A percentile compares a stretch with the other conserved stretches of the same genome.
These are phyloP conservation scores for Idaea straminata DNA, from an alignment of 2,888 invertebrate species.

Conservation along the genomic window DNA sequence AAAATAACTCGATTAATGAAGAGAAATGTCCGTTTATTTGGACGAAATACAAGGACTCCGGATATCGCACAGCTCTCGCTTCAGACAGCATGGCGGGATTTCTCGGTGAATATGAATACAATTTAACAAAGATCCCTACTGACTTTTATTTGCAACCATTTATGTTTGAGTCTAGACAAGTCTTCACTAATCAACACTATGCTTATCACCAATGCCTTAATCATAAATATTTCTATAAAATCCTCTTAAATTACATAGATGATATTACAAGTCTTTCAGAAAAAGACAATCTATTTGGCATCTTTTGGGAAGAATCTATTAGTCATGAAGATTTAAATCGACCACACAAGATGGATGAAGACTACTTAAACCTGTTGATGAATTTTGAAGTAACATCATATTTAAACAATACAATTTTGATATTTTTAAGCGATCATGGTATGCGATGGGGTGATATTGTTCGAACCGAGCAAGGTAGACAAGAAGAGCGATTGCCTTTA, in stretches of 20 bases:
- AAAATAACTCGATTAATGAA: constrained; percentile 11
- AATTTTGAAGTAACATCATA: constrained; percentile 66
- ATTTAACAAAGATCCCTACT: constrained; percentile 84
- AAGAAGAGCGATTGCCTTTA: constrained; percentile 92
- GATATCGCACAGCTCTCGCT: constrained; percentile 87
- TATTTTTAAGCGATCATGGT: constrained; percentile 93
- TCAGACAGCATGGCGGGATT: constrained; percentile 84
- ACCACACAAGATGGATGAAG: constrained; percentile 84
- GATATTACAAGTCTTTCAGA: constrained; percentile 80
- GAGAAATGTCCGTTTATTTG: constrained; percentile 90
- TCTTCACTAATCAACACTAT: constrained; percentile 80
- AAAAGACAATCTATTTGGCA: constrained; percentile 83
- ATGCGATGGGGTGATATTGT: constrained; percentile 90
- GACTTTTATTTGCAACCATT: constrained; percentile 90
- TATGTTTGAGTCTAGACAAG: constrained; percentile 79
- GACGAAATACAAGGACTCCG: constrained; percentile 85
- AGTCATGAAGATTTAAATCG: constrained; percentile 90
- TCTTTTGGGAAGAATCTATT: constrained; percentile 89
- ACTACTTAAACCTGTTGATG: constrained; percentile 78
- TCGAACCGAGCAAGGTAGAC: constrained; percentile 87
- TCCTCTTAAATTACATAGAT: constrained; percentile 84
- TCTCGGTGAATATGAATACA: constrained; percentile 36
- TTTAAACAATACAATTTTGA: constrained; percentile 83
- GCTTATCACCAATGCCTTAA: constrained; percentile 85
- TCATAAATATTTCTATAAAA: constrained; percentile 81